These are phyloP conservation scores for Drosophila sp. DNA, from an alignment of 1,140 invertebrate genomes.

Conservation along the genomic window DNA sequence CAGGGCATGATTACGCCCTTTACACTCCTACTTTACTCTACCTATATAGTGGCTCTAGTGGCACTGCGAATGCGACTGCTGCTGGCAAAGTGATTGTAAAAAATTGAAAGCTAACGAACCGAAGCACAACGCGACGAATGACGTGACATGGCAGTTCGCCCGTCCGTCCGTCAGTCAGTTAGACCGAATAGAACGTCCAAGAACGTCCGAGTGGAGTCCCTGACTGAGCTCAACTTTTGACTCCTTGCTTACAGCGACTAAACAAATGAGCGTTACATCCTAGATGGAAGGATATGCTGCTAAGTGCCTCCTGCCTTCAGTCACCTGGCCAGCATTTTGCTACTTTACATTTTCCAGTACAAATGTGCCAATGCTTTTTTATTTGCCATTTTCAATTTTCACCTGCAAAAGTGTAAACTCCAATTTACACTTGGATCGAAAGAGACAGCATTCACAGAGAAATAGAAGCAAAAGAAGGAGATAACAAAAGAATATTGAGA, in stretches of 20 bases:
- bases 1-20: constrained; percentile 35
- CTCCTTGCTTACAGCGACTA: constrained; percentile 39
- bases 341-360: constrained; percentile 67
- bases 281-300: constrained; percentile 29
- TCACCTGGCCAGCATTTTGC: constrained; percentile 49
- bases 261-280: constrained; percentile 57
- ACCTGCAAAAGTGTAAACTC: constrained; percentile 74
- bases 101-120: constrained; percentile 80
- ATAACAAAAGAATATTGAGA: constrained; percentile 45
- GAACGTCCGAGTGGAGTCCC: constrained; percentile 1
- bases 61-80: neutral
- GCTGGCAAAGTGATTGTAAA: constrained; percentile 76
- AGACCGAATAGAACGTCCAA: constrained; percentile 30
- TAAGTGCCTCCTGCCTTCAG: constrained; percentile 29
- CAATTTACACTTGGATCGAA: constrained; percentile 57
- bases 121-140: constrained; percentile 76
- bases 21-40: constrained; percentile 1
- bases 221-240: constrained; percentile 13
- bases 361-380: constrained; percentile 67
- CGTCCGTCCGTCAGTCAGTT: constrained; percentile 22
- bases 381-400: constrained; percentile 76
- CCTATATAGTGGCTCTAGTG: constrained; percentile 24
- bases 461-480: constrained; percentile 2
- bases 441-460: constrained; percentile 9
- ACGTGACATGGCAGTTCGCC: constrained; percentile 44